Conservation (phyloP, 2,113 vertebrate species). For the Sander vitreus region DNA sequence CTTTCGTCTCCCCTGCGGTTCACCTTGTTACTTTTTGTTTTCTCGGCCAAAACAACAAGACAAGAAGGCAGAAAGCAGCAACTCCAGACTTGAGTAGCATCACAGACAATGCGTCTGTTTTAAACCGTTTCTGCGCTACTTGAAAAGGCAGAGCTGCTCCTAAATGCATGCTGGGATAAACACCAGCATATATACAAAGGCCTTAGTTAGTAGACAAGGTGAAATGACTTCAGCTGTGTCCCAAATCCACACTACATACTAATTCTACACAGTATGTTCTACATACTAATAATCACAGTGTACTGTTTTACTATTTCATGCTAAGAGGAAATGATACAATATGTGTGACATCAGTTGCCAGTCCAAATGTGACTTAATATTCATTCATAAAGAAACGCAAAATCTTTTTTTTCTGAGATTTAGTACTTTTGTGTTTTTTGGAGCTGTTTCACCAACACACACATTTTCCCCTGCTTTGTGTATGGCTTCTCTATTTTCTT, state of each 20-base stretch:
- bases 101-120: not conserved
- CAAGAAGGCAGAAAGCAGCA: not conserved
- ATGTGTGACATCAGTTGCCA: not conserved
- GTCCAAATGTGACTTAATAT: too few relatives aligned
- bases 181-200: not conserved
- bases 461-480: too few relatives aligned
- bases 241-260: not conserved
- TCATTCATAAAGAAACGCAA: too few relatives aligned
- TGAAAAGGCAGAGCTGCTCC: not conserved
- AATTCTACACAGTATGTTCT: not conserved
- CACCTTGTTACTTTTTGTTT: constrained; percentile 7
- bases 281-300: not conserved
- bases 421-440: too few relatives aligned
- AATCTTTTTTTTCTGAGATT: too few relatives aligned
- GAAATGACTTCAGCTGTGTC: not conserved
- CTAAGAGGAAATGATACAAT: not conserved
- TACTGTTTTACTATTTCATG: not conserved
- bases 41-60: not conserved
- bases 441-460: too few relatives aligned
- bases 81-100: not conserved
- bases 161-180: not conserved
- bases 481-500: too few relatives aligned
- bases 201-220: not conserved
- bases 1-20: constrained; percentile 3
- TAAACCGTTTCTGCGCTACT: not conserved